Percentiles rank a stretch among this genome's conserved stretches.
phyloP scores from a whole-genome alignment of 2,113 vertebrate species.

The Murina feae region DNA sequence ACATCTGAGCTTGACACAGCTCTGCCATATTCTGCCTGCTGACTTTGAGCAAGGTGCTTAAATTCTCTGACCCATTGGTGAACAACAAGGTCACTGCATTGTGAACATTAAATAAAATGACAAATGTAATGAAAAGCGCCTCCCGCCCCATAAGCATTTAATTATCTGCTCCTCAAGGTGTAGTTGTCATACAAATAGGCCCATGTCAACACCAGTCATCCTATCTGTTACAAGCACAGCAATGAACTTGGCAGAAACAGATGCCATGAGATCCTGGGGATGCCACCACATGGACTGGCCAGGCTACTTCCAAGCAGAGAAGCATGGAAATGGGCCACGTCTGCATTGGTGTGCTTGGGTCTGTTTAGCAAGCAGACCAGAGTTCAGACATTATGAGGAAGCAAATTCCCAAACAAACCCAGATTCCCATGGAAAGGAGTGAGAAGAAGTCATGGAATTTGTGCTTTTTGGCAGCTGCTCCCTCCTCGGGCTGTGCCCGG shows the following conservation, averaged over 20 bases:
- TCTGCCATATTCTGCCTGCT: background rate
- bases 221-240: fast-evolving
- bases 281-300: fast-evolving
- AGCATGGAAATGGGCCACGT: fast-evolving
- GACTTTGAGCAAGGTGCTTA: background rate
- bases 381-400: background rate
- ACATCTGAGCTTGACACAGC: background rate
- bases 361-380: no score
- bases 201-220: fast-evolving
- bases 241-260: fast-evolving
- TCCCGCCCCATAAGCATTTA: fast-evolving
- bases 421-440: conserved; percentile 36
- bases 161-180: fast-evolving
- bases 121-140: fast-evolving
- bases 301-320: background rate
- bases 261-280: background rate
- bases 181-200: fast-evolving
- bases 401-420: background rate
- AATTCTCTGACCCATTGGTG: background rate
- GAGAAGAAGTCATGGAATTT: background rate
- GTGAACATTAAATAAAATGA: background rate
- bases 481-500: background rate
- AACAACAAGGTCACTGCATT: fast-evolving
- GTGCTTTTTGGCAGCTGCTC: background rate
- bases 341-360: fast-evolving